Base-by-base conservation (phyloP, 64 coral and sea anemone species). In the Catalaphyllia jardinei region DNA sequence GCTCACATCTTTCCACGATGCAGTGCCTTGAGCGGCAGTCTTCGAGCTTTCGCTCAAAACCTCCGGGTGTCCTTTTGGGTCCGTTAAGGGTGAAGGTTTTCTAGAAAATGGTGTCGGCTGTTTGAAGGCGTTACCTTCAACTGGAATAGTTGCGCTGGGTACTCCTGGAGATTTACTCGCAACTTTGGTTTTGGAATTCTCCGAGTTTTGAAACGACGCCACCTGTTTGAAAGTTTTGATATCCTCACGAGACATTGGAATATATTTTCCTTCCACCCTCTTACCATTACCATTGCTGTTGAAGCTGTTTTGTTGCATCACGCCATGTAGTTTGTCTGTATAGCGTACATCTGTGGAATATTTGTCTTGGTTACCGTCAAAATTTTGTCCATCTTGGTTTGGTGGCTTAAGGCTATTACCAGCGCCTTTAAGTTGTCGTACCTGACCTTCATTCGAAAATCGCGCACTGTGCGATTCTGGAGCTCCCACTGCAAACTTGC, bases 201-300 rank as follows among this genome's bases (percentile, higher is more conserved):
- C 16, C 11, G 63, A 85, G 28, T 85, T 80, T 80, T 80, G 62
- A 35, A 85, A 85, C 22, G 81, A 29, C 0, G 62, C 33, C 8
- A 71, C 24, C 15, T 85, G 62, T 50, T 46, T 67, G 31, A 85
- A 69, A 22, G 17, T 33, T 10, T 75, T 42, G 28, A 75, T 29
- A 1, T 72, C 62, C 29, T 85, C 31, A 71, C 46, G 38, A 71
- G 81, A 69, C 63, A 71, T 27, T 17, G 63, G 63, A 8, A 52
- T 51, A 51, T 85, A 38, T 13, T 85, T 85, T 19, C 55, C 79
- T 35, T 52, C 27, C 19, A 20, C 52, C 8, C 62, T 80, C 9
- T 77, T 42, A 31, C 28, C 22, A 20, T 29, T 0, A 33, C 31
- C 29, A 29, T 83, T 38, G 60, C 24, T 1, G 60, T 64, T 83